Evolutionary conservation across 2,113 vertebrate genomes (phyloP).

Genomic region (Phyllostomus discolor): DNA sequence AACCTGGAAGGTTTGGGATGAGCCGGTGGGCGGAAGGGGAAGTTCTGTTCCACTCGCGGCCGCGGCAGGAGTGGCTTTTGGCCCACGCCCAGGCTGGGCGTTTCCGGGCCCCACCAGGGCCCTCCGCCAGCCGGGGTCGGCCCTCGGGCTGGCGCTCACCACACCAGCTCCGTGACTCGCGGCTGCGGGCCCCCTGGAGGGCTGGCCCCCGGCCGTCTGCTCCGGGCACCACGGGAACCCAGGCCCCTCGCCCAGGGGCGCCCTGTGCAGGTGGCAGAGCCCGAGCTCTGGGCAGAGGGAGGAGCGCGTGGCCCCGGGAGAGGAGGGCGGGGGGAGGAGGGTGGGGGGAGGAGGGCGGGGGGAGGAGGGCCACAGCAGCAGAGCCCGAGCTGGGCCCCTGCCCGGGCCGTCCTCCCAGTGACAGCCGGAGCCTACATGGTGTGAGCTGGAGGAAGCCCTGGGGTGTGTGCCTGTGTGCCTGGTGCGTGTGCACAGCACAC

Average conservation of each 20-base stretch:
- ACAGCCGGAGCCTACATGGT: neutral
- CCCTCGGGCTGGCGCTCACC: neutral
- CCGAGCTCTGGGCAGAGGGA: neutral
- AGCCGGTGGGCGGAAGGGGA: neutral
- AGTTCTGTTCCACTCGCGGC: neutral
- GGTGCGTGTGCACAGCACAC: accelerated
- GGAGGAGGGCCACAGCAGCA: accelerated
- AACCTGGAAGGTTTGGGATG: neutral
- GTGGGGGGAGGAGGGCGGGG: neutral
- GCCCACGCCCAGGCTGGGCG: neutral
- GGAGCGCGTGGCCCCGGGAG: neutral
- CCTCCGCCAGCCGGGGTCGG: neutral
- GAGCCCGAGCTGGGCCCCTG: neutral
- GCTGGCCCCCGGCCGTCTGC: too few relatives aligned
- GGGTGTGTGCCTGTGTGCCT: neutral
- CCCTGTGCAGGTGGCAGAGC: neutral
- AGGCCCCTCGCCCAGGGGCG: accelerated
- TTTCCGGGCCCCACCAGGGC: neutral
- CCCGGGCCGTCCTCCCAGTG: neutral
- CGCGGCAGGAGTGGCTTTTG: neutral
- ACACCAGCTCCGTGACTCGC: accelerated
- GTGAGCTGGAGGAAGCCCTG: neutral
- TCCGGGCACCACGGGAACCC: neutral
- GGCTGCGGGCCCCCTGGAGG: neutral
- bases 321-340: neutral